phyloP scores from a whole-genome alignment of 1,140 invertebrate genomes.

The Vollenhovia emeryi region DNA sequence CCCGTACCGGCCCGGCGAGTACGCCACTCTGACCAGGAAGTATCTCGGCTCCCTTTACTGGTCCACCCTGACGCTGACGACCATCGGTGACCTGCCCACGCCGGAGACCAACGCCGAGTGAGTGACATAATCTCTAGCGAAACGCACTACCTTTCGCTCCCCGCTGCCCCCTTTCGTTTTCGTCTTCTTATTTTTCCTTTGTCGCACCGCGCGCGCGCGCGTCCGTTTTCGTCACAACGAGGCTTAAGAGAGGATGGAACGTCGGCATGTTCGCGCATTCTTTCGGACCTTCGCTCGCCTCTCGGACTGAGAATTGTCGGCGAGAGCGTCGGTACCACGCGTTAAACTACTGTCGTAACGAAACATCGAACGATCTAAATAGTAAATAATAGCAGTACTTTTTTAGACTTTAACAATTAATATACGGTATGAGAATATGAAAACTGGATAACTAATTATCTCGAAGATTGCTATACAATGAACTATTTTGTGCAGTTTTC shows the following conservation, averaged over 20 bases:
- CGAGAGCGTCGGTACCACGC: not conserved
- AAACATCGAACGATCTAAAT: not conserved
- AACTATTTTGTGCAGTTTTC: not conserved
- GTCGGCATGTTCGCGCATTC: not conserved
- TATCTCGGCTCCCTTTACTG: conserved; percentile 98
- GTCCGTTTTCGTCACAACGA: conserved; percentile 25
- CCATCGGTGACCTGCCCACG: conserved; percentile 97
- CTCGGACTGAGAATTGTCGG: not conserved
- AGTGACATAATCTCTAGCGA: conserved; percentile 86
- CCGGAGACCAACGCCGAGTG: conserved; percentile 98
- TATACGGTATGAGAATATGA: not conserved
- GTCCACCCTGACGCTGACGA: conserved; percentile 98
- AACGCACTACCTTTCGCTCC: conserved; percentile 12
- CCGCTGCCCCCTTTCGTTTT: conserved; percentile 17
- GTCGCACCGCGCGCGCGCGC: not conserved
- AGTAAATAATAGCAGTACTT: not conserved
- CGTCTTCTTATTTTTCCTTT: conserved; percentile 7
- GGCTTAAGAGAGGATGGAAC: conserved; percentile 70
- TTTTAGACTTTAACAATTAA: not conserved
- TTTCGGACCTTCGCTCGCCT: not conserved
- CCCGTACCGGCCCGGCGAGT: conserved; percentile 94
- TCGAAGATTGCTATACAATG: not conserved
- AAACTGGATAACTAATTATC: not conserved
- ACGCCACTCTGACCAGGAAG: conserved; percentile 94
- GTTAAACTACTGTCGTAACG: not conserved